A percentile compares a stretch with the other conserved stretches of the same genome.
These are phyloP conservation scores for Magallana gigas DNA, from an alignment of 1,140 invertebrate species.

Conservation along the genomic window DNA sequence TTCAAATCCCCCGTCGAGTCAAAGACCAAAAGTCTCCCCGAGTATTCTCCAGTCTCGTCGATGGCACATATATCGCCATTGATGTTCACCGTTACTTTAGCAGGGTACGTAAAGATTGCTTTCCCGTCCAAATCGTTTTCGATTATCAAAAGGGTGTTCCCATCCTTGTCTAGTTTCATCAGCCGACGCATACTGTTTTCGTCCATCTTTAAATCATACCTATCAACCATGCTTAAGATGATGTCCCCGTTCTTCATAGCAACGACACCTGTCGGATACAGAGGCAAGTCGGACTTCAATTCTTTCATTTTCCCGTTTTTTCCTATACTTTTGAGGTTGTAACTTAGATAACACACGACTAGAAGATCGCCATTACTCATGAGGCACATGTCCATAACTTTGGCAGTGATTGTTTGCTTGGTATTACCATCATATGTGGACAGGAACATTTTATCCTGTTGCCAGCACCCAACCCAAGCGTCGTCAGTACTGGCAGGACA, in stretches of 20 bases:
- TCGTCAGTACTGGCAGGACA: constrained; percentile 19
- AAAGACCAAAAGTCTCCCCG: constrained; percentile 15
- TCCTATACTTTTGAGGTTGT: neutral
- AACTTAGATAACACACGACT: constrained; percentile 4
- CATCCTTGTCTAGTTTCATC: constrained; percentile 30
- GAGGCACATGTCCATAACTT: neutral
- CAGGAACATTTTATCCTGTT: neutral
- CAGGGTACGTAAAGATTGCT: constrained; percentile 37
- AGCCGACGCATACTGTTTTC: constrained; percentile 21
- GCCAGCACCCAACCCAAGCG: constrained; percentile 39
- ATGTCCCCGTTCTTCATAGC: constrained; percentile 6
- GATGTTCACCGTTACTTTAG: constrained; percentile 31
- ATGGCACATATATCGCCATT: constrained; percentile 40
- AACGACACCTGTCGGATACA: constrained; percentile 36
- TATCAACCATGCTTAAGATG: constrained; percentile 33
- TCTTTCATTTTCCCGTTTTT: constrained; percentile 27
- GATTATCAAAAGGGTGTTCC: neutral
- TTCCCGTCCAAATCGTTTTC: neutral
- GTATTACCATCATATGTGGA: neutral
- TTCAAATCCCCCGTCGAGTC: constrained; percentile 5
- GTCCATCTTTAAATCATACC: constrained; percentile 38
- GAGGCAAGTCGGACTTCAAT: constrained; percentile 24
- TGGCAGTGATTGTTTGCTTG: neutral
- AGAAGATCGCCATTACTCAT: constrained; percentile 5
- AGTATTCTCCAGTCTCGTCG: constrained; percentile 38